Evolutionary conservation across 2,113 vertebrate genomes (phyloP), one percentile per base, ranked within the genome.

Genomic region (Tamias sibiricus): DNA sequence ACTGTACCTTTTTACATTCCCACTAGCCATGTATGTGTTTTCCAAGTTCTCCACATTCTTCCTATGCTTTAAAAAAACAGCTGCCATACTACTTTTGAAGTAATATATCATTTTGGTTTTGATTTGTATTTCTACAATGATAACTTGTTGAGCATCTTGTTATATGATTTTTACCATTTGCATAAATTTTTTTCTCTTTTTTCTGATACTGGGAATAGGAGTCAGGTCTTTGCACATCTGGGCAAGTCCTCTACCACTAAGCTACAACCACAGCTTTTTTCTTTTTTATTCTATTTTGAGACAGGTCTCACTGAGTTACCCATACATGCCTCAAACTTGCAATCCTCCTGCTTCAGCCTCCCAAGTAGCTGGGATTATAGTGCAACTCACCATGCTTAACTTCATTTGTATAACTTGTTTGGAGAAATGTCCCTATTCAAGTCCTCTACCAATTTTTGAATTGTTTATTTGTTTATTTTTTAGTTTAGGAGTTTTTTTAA

Each of bases 21-120:
- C 8, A n/a, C 0, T 5, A 49, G 82, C 16, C 49, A n/a, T 2
- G 8, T 1, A 28, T 8, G 42, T 28, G 28, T 7, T 2, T 82
- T 82, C 42, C 42, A 68, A 82, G 24, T 82, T 87, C 37, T 92
- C 44, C 20, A 74, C 32, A 81, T 44, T 11, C 22, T 80, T 72
- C 6, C 24, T 30, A 66, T 64, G 4, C 40, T n/a, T 71, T 62
- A 40, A 30, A 62, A 49, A 17, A 74, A 84, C 28, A 11, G 8
- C 52, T 1, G 69, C 59, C 52, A 22, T 32, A 64, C 64, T 71
- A 44, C 35, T 64, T 16, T 22, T 47, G 12, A 79, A 81, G 47
- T 86, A 26, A 11, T 68, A 91, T 14, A 1, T 93, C 72, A 24
- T 22, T 68, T 44, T 74, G 52, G 5, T 74, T 81, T 90, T 80